Percentiles rank a stretch among this genome's conserved stretches.
Evolutionary conservation across 2,888 invertebrate genomes (phyloP).

Genomic region (Morinoia aosen): DNA sequence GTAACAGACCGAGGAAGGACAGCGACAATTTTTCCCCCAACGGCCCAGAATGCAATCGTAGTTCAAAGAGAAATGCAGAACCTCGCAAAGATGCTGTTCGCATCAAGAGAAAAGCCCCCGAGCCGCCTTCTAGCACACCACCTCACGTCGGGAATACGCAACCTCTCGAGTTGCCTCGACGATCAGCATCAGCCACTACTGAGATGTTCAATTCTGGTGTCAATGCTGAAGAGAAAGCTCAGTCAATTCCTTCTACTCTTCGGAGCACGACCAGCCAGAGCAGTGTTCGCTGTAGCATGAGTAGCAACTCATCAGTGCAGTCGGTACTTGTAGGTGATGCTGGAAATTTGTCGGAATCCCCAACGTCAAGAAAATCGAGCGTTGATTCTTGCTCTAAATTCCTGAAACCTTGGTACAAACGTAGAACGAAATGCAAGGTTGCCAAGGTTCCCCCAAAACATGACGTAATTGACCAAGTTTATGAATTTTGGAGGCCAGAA

Average conservation of each 20-base stretch:
- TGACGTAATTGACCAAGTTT: conserved; percentile 46
- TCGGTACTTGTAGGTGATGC: conserved; percentile 5
- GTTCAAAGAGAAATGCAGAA: conserved; percentile 48
- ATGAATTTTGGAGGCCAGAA: conserved; percentile 66
- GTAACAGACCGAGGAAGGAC: neutral
- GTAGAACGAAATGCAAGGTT: conserved; percentile 60
- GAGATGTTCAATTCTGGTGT: conserved; percentile 19
- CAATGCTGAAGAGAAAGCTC: neutral
- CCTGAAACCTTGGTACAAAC: conserved; percentile 66
- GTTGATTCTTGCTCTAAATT: conserved; percentile 53
- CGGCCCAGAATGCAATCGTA: neutral
- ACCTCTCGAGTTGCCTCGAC: neutral
- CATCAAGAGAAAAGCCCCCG: conserved; percentile 65
- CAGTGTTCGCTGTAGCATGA: neutral
- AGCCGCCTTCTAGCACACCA: conserved; percentile 53
- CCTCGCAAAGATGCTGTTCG: conserved; percentile 58
- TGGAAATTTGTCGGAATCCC: conserved; percentile 20
- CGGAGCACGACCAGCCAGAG: neutral
- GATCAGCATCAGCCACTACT: neutral
- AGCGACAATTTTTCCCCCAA: neutral
- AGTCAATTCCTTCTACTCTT: conserved; percentile 11
- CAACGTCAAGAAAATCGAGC: neutral
- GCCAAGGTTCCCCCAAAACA: neutral
- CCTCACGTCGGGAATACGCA: neutral
- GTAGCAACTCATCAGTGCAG: neutral